Percentiles rank a stretch among this genome's conserved stretches.
These are phyloP conservation scores for Seriola dumerili DNA, from an alignment of 2,113 vertebrate species.

Conservation along the genomic window DNA sequence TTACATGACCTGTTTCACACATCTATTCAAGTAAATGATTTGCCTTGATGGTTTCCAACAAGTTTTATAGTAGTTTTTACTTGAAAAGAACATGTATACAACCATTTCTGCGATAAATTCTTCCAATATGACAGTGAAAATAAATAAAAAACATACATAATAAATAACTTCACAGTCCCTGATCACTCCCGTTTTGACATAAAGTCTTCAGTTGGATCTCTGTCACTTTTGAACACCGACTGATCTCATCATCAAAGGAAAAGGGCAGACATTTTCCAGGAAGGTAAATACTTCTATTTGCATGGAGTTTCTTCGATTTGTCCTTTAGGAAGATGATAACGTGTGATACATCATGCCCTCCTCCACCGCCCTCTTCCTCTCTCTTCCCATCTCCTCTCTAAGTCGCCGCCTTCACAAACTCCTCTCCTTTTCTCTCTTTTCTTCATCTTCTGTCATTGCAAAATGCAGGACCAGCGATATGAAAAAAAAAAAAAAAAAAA, in stretches of 20 bases:
- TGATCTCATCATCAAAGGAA: conserved; percentile 74
- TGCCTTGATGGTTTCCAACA: not conserved
- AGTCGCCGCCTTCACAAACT: conserved; percentile 47
- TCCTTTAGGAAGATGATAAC: conserved; percentile 79
- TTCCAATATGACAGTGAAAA: not conserved
- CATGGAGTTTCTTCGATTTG: conserved; percentile 78
- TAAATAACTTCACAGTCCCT: conserved; percentile 3
- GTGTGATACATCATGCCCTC: conserved; percentile 72
- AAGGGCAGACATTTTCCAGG: conserved; percentile 81
- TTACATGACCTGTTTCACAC: not conserved
- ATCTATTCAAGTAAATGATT: not conserved
- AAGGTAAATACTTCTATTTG: conserved; percentile 83
- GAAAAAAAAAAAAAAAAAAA: conserved; percentile 26
- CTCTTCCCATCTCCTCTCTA: conserved; percentile 16
- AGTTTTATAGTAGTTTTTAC: too few relatives aligned
- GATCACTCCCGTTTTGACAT: conserved; percentile 27
- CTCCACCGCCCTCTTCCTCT: not conserved
- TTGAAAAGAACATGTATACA: too few relatives aligned
- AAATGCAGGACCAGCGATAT: conserved; percentile 66
- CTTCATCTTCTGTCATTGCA: conserved; percentile 44
- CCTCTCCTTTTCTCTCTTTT: conserved; percentile 52
- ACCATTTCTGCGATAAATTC: not conserved
- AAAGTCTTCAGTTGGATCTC: conserved; percentile 41
- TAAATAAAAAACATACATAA: too few relatives aligned
- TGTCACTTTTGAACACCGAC: conserved; percentile 56